Percentiles rank a stretch among this genome's conserved stretches.
Conservation (phyloP, 2,113 vertebrate genomes). For the Puma concolor region DNA sequence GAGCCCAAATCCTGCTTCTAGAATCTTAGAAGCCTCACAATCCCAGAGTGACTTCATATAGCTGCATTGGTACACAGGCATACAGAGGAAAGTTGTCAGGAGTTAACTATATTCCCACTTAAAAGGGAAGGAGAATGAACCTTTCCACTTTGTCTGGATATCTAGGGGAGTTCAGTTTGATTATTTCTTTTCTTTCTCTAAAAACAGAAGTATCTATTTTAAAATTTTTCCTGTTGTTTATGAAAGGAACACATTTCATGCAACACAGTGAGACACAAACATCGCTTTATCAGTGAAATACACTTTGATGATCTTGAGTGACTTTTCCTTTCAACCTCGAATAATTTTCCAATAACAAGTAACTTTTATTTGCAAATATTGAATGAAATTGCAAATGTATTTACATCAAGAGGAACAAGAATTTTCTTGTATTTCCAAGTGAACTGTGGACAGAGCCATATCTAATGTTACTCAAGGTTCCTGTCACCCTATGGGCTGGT, state of each 20-base stretch:
- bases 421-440: neutral
- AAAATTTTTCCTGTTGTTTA: constrained; percentile 19
- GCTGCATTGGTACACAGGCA: neutral
- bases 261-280: neutral
- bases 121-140: neutral
- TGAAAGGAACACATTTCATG: constrained; percentile 34
- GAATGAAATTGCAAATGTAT: neutral
- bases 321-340: constrained; percentile 15
- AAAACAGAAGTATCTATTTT: constrained; percentile 13
- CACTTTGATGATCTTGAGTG: neutral
- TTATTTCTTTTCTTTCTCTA: neutral
- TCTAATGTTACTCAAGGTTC: neutral
- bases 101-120: neutral
- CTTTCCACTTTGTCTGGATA: neutral
- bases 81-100: neutral
- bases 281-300: neutral
- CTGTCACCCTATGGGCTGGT: neutral
- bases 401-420: neutral
- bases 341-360: neutral
- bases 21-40: neutral
- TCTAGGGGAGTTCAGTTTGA: neutral
- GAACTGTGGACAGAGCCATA: neutral
- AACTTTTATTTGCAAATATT: neutral
- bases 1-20: constrained; percentile 15
- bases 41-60: constrained; percentile 1